Base-by-base conservation (phyloP, 2,113 vertebrate genomes). In the Fulmarus glacialis region DNA sequence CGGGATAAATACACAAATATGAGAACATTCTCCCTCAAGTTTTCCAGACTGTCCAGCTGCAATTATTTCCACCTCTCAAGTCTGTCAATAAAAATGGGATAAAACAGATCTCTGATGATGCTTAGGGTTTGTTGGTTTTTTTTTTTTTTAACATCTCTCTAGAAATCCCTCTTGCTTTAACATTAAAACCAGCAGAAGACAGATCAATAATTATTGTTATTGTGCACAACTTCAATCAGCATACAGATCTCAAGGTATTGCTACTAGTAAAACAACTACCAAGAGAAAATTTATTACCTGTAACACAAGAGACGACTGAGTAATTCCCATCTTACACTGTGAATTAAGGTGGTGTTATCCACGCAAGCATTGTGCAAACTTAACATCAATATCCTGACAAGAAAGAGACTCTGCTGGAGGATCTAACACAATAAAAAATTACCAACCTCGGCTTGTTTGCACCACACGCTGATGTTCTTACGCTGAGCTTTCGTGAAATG, bases 401-500 rank as follows among this genome's bases (percentile, higher is more conserved):
- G 90, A 97, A 90, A 96, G 89, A 97, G 95, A 97, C 63, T 62
- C 53, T 92, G 78, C 75, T 90, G 73, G 70, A 91, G 96, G 93
- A 90, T 79, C 95, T 97, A 87, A 97, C 82, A 96, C 88, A 98
- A 96, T 45, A 97, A 96, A 98, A 97, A 95, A 71, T 96, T 98
- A 99, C 99, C 98, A 99, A 99, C 99, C 99, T 99, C 99, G 89
- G 98, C 99, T 99, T 99, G 99, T 98, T 99, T 99, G 98, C 99
- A 99, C 99, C 99, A 99, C 98, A 99, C 99, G 95, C 99, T 99
- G 99, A 99, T 99, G 98, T 99, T 99, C 99, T 99, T 99, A 98
- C 99, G 99, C 98, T 99, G 99, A 97, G 99, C 99, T 99, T 99
- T 99, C 98, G 99, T 99, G 99, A 99, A 99, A 99, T 99, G 99